Evolutionary conservation across 2,113 vertebrate genomes (phyloP).

Genomic region (Rana temporaria): DNA sequence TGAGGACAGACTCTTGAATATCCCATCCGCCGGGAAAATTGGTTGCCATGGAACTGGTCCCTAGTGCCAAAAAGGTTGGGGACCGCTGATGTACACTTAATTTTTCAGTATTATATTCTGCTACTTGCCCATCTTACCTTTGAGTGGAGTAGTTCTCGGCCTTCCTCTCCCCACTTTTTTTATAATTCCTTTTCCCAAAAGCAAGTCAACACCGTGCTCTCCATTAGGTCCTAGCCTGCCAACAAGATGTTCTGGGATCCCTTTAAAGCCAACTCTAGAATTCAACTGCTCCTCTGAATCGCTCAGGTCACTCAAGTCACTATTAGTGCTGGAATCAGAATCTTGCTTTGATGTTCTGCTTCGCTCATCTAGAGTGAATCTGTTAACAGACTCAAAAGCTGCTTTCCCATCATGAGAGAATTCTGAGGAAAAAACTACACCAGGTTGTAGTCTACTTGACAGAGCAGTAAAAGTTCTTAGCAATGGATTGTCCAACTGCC

Average conservation of each 20-base stretch:
- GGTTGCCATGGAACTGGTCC: no score
- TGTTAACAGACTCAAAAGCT: conserved; percentile 88
- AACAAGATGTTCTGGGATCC: conserved; percentile 81
- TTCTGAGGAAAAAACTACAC: conserved; percentile 76
- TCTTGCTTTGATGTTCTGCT: conserved; percentile 88
- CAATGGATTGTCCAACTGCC: conserved; percentile 76
- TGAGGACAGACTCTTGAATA: no score
- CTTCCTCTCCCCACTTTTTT: conserved; percentile 86
- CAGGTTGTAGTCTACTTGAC: conserved; percentile 81
- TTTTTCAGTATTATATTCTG: no score
- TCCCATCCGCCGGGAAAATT: no score
- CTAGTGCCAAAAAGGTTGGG: no score
- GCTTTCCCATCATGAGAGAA: conserved; percentile 77
- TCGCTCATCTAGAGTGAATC: conserved; percentile 91
- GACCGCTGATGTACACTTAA: no score
- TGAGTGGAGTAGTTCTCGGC: conserved; percentile 91
- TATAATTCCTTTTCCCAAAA: conserved; percentile 85
- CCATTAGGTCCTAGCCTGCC: conserved; percentile 75
- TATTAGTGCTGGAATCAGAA: conserved; percentile 94
- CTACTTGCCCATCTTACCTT: conserved; percentile 78
- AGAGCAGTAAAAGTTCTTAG: conserved; percentile 78
- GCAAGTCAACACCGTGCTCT: conserved; percentile 75
- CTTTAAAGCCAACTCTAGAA: conserved; percentile 81
- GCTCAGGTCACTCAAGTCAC: conserved; percentile 94
- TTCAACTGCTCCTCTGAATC: conserved; percentile 90